Evolutionary conservation across 2,113 vertebrate species (phyloP).

Genomic region (Spermophilus dauricus): DNA sequence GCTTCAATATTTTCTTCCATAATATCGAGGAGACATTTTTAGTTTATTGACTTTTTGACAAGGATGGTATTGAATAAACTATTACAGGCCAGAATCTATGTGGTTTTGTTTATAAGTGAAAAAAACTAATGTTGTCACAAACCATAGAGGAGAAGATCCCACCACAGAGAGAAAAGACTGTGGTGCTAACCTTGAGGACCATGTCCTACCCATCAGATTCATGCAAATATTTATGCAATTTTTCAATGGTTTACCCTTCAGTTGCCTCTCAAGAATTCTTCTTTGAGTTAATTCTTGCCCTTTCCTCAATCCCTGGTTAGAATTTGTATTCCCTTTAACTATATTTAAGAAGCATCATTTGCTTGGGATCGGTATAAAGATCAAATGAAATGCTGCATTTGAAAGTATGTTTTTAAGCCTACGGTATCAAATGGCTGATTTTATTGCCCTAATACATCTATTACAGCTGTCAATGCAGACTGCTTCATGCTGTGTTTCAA

Average conservation of each 20-base stretch:
- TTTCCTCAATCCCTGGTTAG: background rate
- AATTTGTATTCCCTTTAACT: background rate
- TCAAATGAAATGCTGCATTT: background rate
- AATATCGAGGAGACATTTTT: background rate
- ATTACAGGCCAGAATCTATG: background rate
- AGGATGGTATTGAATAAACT: background rate
- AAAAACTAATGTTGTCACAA: background rate
- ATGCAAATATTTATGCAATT: background rate
- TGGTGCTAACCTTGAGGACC: background rate
- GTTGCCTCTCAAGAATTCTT: background rate
- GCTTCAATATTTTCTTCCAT: background rate
- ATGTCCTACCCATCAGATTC: background rate
- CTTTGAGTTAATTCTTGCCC: background rate
- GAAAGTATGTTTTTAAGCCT: background rate
- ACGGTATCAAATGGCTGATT: background rate
- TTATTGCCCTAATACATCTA: background rate
- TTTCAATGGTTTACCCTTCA: background rate
- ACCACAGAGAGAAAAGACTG: background rate
- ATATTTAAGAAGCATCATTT: background rate
- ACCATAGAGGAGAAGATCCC: background rate
- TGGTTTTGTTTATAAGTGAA: background rate
- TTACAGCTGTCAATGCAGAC: background rate
- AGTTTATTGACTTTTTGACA: slow-evolving; percentile 18
- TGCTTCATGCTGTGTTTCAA: background rate
- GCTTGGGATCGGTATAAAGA: background rate